Percentiles rank a stretch among this genome's conserved stretches.
These are phyloP conservation scores for Linhomoeus sp. DNA, from an alignment of 2,888 invertebrate genomes.

Conservation along the genomic window DNA sequence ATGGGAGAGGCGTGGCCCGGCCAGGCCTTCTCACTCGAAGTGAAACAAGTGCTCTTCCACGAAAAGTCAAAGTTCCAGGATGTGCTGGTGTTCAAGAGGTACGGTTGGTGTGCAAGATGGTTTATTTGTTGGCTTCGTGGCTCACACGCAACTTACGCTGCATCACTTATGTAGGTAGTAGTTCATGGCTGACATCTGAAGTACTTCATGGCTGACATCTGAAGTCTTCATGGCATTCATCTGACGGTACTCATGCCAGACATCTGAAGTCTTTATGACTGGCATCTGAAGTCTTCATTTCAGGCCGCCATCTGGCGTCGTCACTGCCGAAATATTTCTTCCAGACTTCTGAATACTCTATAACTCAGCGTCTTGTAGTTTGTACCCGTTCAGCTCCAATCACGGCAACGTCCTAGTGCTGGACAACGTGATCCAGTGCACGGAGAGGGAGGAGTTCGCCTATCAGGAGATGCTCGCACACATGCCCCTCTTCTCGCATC, in stretches of 20 bases:
- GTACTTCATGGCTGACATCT: too few relatives aligned
- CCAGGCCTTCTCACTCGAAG: constrained; percentile 62
- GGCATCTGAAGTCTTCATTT: too few relatives aligned
- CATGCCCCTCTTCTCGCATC: constrained; percentile 71
- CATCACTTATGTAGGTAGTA: too few relatives aligned
- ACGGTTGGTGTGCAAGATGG: background rate
- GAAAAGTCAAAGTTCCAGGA: constrained; percentile 66
- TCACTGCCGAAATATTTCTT: background rate
- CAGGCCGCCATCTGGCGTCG: too few relatives aligned
- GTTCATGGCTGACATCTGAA: too few relatives aligned
- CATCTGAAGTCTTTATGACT: too few relatives aligned
- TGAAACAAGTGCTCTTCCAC: constrained; percentile 53
- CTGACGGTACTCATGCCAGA: too few relatives aligned
- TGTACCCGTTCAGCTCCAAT: constrained; percentile 38
- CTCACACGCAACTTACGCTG: too few relatives aligned
- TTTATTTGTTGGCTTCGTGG: too few relatives aligned
- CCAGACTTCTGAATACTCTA: too few relatives aligned
- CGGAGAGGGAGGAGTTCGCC: constrained; percentile 81
- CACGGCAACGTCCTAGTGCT: constrained; percentile 70
- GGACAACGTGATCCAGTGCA: constrained; percentile 90
- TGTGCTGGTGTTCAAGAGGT: constrained; percentile 60
- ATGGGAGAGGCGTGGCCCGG: constrained; percentile 55
- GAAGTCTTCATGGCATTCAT: too few relatives aligned
- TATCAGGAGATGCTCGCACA: constrained; percentile 98
- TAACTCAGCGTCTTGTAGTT: too few relatives aligned